Evolutionary conservation across 2,797 vertebrate species (phyloP), one percentile per base, ranked within the genome.

Genomic region (Malacoctenus gilli): DNA sequence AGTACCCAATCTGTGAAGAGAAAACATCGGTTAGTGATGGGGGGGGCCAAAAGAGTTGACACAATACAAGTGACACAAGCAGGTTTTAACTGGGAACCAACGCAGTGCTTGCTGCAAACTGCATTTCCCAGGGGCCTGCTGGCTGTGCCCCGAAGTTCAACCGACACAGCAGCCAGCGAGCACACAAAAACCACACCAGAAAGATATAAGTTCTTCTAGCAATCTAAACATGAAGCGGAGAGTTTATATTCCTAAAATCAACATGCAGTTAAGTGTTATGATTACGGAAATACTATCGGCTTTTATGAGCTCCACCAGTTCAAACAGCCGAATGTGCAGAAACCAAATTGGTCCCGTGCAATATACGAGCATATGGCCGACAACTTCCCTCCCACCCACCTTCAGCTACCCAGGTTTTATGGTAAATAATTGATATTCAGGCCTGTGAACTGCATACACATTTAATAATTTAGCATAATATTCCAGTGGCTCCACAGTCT

Each of bases 1-100:
- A 99, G 89, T 97, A 96, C 72, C 96, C 97, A 65, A 96, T 95
- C 97, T 99, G 91, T 51, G 90, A 94, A 89, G 87, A 71, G 65
- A 84, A 82, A 80, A 57, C 34, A 31, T 46, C 0, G 41, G 28
- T 87, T 68, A 79, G 74, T 62, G 71, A 38, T 30, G 47, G 25
- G 13, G 48, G 65, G 25, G 13, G 48, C 68, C 38, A 5, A n/a
- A 14, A 13, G 5, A 40, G 3, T 12, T 12, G 21, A 35, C 3
- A 5, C 30, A 21, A 43, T 25, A 4, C 37, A 38, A 57, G 25
- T 16, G 40, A 63, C 43, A 54, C 13, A 5, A 56, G 21, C 12
- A 41, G 36, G 39, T 34, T 31, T 66, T 43, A n/a, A 51, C 41
- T 30, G 20, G 59, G 20, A 48, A 23, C 64, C 70, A 66, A 63